Evolutionary conservation across 2,797 vertebrate genomes (phyloP).

Genomic region (Ptychobarbus kaznakovi): DNA sequence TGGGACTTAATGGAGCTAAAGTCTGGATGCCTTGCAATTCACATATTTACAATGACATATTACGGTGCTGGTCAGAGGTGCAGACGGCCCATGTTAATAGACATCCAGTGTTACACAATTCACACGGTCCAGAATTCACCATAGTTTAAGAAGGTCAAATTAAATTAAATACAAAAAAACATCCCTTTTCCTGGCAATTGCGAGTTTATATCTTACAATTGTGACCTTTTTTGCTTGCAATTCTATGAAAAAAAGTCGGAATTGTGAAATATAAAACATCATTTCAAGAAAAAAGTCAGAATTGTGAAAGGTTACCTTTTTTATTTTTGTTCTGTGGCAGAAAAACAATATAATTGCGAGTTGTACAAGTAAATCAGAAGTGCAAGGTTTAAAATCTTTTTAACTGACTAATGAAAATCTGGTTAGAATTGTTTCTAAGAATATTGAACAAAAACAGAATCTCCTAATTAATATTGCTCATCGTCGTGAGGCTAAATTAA

Average conservation of each 20-base stretch:
- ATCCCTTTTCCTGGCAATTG: neutral
- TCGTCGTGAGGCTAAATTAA: neutral
- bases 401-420: neutral
- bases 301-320: neutral
- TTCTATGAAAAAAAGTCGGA: neutral
- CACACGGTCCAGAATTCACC: neutral
- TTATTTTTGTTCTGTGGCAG: neutral
- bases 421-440: neutral
- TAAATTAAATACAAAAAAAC: neutral
- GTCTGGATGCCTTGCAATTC: constrained; percentile 31
- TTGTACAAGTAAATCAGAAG: neutral
- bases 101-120: neutral
- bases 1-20: constrained; percentile 45
- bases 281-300: neutral
- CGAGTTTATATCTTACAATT: neutral
- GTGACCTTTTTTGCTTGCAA: neutral
- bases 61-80: neutral
- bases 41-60: constrained; percentile 42
- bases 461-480: neutral
- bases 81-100: neutral
- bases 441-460: neutral
- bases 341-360: neutral
- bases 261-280: too few relatives aligned
- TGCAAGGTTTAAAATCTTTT: too few relatives aligned
- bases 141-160: neutral